Percentiles rank a stretch among this genome's conserved stretches.
These are phyloP conservation scores for Nyctereutes procyonoides DNA, from an alignment of 2,113 vertebrate genomes.

Conservation along the genomic window DNA sequence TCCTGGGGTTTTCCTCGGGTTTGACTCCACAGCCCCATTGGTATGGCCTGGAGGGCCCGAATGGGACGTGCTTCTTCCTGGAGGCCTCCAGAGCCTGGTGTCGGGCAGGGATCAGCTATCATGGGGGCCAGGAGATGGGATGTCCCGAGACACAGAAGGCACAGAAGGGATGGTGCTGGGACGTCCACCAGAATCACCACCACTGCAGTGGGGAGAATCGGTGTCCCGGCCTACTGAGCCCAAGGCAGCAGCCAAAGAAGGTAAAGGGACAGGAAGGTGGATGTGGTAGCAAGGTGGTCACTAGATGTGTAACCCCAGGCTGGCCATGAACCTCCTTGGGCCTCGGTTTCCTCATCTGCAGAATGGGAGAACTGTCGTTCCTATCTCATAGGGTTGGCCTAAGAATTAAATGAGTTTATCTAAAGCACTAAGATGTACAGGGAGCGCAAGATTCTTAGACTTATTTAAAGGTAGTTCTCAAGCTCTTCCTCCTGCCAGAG, in stretches of 20 bases:
- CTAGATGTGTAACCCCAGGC: not conserved
- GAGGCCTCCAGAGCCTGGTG: not conserved
- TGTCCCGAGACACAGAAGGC: not conserved
- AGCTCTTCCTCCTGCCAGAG: not conserved
- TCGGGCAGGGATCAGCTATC: not conserved
- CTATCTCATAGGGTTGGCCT: not conserved
- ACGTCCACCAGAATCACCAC: not conserved
- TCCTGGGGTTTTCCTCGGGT: not conserved
- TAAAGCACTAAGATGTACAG: not conserved
- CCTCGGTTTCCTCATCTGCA: not conserved
- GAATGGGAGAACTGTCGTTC: not conserved
- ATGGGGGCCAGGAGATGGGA: not conserved
- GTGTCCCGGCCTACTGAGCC: not conserved
- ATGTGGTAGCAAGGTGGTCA: accelerated
- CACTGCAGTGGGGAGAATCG: not conserved
- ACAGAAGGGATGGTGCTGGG: not conserved
- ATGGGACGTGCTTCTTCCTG: not conserved
- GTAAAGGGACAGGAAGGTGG: not conserved
- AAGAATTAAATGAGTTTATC: not conserved
- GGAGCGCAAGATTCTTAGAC: not conserved
- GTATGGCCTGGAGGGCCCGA: not conserved
- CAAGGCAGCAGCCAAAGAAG: not conserved
- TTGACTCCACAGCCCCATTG: not conserved
- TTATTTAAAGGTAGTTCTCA: not conserved
- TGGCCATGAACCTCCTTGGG: not conserved